phyloP scores from a whole-genome alignment of 1,140 invertebrate genomes.

The Kradibia gibbosae region DNA sequence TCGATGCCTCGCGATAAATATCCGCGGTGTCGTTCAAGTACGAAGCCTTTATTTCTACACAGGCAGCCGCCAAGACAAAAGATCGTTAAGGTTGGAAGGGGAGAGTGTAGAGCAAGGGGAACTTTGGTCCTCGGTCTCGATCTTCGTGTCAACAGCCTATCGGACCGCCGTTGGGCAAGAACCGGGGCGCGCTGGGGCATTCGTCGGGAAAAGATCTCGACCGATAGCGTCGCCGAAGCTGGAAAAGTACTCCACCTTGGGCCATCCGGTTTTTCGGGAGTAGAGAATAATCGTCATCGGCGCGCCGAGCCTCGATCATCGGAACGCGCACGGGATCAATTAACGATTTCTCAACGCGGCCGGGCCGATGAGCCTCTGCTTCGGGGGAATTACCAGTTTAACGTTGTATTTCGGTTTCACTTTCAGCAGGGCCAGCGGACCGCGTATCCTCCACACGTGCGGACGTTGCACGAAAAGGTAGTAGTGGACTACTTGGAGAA shows the following conservation, averaged over 20 bases:
- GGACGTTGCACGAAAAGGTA: not conserved
- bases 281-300: not conserved
- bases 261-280: not conserved
- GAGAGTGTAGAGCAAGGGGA: not conserved
- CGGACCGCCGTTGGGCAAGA: not conserved
- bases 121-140: not conserved
- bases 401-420: constrained; percentile 36
- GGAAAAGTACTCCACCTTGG: not conserved
- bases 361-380: not conserved
- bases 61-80: no score
- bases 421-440: constrained; percentile 14
- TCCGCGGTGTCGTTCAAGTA: no score
- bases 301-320: not conserved
- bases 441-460: not conserved
- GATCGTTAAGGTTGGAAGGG: not conserved
- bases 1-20: no score
- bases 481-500: constrained; percentile 6
- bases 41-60: no score
- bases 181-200: not conserved
- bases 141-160: not conserved
- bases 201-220: not conserved
- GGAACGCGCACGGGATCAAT: not conserved
- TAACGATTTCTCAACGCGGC: constrained; percentile 16
- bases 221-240: not conserved
- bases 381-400: constrained; percentile 2